A percentile compares a stretch with the other conserved stretches of the same genome.
These are phyloP conservation scores for Diorhabda sublineata DNA, from an alignment of 1,140 invertebrate genomes.

Conservation along the genomic window DNA sequence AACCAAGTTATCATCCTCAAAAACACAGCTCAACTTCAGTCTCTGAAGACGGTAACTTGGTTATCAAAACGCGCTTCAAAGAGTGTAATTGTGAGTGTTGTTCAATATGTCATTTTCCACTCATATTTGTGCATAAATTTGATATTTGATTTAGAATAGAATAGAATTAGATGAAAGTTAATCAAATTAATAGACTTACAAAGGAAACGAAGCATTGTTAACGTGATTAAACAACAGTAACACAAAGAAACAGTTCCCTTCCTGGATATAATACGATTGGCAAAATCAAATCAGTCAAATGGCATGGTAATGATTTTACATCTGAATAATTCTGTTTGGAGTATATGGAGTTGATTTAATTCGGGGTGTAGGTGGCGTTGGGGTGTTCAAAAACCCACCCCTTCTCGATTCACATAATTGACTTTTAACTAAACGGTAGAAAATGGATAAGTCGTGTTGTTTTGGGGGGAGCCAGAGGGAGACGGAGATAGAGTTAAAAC, in stretches of 20 bases:
- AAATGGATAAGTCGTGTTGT: conserved; percentile 45
- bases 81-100: too few relatives aligned
- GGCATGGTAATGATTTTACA: conserved; percentile 33
- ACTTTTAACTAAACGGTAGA: conserved; percentile 46
- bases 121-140: too few relatives aligned
- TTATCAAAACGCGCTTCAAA: too few relatives aligned
- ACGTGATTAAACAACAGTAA: conserved; percentile 9
- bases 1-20: too few relatives aligned
- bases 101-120: too few relatives aligned
- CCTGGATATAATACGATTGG: conserved; percentile 11
- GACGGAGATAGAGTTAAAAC: conserved; percentile 23
- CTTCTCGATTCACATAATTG: conserved; percentile 40
- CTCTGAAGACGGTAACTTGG: too few relatives aligned
- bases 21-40: too few relatives aligned
- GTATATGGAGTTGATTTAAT: conserved; percentile 31
- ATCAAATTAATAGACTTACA: background rate
- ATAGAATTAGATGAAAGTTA: background rate
- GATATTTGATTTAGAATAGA: too few relatives aligned
- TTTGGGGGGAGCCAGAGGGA: conserved; percentile 28
- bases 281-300: conserved; percentile 25
- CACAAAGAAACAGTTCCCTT: conserved; percentile 6
- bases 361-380: conserved; percentile 20
- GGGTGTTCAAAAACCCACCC: conserved; percentile 19
- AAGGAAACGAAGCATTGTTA: conserved; percentile 1
- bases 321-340: conserved; percentile 33